A percentile compares a stretch with the other conserved stretches of the same genome.
phyloP scores from a whole-genome alignment of 37 sponge, comb jelly and placozoan species.

The Amphimedon queenslandica region DNA sequence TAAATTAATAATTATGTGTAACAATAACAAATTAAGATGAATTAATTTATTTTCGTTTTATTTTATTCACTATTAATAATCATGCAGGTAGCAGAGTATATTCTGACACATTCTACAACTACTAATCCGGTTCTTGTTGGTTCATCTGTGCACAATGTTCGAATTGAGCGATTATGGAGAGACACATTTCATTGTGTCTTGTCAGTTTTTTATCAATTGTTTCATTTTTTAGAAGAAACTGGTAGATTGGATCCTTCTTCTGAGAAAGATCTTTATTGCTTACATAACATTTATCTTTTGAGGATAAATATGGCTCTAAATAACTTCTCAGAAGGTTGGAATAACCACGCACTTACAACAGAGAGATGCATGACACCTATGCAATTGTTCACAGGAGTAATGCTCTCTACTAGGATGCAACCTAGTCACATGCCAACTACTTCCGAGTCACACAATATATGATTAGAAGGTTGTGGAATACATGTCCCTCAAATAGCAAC shows the following conservation, averaged over 20 bases:
- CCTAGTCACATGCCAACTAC: neutral
- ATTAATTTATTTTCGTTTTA: too few relatives aligned
- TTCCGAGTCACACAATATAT: neutral
- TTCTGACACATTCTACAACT: conserved; percentile 8
- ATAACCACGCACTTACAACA: conserved; percentile 33
- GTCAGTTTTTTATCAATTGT: conserved; percentile 22
- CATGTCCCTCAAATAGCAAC: neutral
- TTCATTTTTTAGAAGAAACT: conserved; percentile 27
- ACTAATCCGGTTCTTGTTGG: conserved; percentile 16
- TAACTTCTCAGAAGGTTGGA: conserved; percentile 33
- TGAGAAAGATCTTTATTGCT: conserved; percentile 33
- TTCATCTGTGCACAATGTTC: conserved; percentile 38
- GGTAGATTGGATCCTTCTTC: conserved; percentile 26
- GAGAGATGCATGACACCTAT: conserved; percentile 15
- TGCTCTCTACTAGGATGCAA: neutral
- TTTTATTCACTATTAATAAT: neutral
- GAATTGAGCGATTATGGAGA: conserved; percentile 49
- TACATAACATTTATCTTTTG: conserved; percentile 32
- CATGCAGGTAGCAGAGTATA: conserved; percentile 36
- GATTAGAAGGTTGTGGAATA: neutral
- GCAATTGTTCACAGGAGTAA: conserved; percentile 7
- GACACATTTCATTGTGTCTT: conserved; percentile 31
- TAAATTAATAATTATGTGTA: too few relatives aligned
- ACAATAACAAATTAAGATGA: neutral
- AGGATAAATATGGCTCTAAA: conserved; percentile 30